A percentile compares a stretch with the other conserved stretches of the same genome.
Evolutionary conservation across 1,140 invertebrate genomes (phyloP).

Genomic region (Neodiprion virginianus): DNA sequence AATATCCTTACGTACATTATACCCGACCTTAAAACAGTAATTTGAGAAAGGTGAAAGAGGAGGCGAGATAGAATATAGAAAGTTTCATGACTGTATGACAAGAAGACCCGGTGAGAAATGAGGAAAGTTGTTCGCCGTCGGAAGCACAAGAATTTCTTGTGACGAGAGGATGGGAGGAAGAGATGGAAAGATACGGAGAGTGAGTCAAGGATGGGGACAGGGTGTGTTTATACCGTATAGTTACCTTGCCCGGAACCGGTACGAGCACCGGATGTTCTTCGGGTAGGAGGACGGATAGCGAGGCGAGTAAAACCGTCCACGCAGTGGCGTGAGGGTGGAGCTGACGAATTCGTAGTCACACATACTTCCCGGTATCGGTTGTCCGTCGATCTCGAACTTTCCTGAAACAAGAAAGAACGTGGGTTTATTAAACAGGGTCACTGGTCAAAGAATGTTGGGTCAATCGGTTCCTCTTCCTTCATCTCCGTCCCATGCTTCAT

Average conservation of each 20-base stretch:
- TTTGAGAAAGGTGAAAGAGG: constrained; percentile 14
- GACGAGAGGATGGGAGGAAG: constrained; percentile 34
- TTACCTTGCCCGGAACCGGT: constrained; percentile 80
- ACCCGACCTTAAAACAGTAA: not conserved
- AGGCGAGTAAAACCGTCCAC: constrained; percentile 82
- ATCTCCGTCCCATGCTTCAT: not conserved
- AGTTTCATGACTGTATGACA: constrained; percentile 47
- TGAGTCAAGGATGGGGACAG: not conserved
- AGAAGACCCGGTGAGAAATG: constrained; percentile 50
- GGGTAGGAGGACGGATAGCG: constrained; percentile 85
- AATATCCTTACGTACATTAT: not conserved
- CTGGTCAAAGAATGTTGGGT: not conserved
- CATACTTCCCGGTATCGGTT: constrained; percentile 71
- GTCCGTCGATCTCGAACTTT: constrained; percentile 76
- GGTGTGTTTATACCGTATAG: constrained; percentile 29
- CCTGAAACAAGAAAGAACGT: constrained; percentile 63
- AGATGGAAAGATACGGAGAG: constrained; percentile 18
- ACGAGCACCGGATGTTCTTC: constrained; percentile 79
- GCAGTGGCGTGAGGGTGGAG: constrained; percentile 66
- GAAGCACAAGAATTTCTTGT: constrained; percentile 51
- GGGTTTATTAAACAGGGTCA: not conserved
- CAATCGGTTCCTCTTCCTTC: too few species aligned
- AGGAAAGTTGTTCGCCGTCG: constrained; percentile 47
- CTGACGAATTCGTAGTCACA: constrained; percentile 82
- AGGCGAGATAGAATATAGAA: constrained; percentile 36